These are phyloP conservation scores for Sminthurinus signatus DNA, from an alignment of 1,140 invertebrate species.

Conservation along the genomic window DNA sequence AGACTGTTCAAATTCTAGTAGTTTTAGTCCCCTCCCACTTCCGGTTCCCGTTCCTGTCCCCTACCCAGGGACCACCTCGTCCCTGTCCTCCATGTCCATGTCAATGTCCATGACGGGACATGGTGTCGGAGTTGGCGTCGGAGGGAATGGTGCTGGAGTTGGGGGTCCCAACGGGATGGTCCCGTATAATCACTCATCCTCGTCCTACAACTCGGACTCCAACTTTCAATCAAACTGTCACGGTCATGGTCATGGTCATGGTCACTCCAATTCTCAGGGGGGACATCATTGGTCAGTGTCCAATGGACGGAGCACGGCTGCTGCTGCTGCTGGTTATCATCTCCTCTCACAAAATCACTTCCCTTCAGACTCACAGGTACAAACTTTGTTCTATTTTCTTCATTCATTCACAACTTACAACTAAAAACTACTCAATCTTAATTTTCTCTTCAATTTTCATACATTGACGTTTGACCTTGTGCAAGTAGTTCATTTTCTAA, in stretches of 20 bases:
- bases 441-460: too few species aligned
- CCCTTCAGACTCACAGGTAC: conserved; percentile 35
- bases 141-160: conserved; percentile 2
- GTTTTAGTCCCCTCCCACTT: conserved; percentile 36
- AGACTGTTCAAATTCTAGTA: conserved; percentile 12
- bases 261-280: conserved; percentile 33
- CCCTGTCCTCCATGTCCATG: conserved; percentile 20
- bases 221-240: conserved; percentile 32
- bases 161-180: background rate
- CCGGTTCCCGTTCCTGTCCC: conserved; percentile 20
- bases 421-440: too few species aligned
- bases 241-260: too few species aligned
- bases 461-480: too few species aligned
- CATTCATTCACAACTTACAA: too few species aligned
- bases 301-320: conserved; percentile 17
- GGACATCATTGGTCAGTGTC: conserved; percentile 39
- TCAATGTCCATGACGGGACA: conserved; percentile 8
- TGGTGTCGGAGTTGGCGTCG: conserved; percentile 13
- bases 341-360: conserved; percentile 38
- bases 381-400: background rate
- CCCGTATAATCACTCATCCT: background rate
- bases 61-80: conserved; percentile 18
- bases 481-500: too few species aligned
- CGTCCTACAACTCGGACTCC: conserved; percentile 17
- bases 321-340: conserved; percentile 17